These are phyloP conservation scores for Sterna hirundo DNA, from an alignment of 2,113 vertebrate genomes.

Conservation along the genomic window DNA sequence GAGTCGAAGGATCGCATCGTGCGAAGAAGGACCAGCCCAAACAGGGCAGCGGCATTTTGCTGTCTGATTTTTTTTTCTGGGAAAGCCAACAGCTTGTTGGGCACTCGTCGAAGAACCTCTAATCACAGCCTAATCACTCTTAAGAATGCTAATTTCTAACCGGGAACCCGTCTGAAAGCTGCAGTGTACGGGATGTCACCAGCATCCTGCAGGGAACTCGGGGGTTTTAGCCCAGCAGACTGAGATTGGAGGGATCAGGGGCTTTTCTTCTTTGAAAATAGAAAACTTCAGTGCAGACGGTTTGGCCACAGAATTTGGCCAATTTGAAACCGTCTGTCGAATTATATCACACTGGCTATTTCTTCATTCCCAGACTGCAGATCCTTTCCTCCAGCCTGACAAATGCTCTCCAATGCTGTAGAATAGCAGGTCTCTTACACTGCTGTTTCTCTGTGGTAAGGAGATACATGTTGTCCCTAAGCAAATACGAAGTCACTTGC, in stretches of 20 bases:
- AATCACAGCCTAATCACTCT: not conserved
- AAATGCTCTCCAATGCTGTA: not conserved
- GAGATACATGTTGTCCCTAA: not conserved
- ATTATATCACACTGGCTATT: not conserved
- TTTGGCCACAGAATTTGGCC: not conserved
- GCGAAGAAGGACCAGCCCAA: fast-evolving
- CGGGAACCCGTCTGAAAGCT: fast-evolving
- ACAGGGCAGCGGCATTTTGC: fast-evolving
- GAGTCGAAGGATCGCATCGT: not conserved
- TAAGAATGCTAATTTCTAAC: not conserved
- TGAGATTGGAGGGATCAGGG: not conserved
- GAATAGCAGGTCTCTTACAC: not conserved
- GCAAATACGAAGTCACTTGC: not conserved
- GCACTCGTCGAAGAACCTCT: not conserved
- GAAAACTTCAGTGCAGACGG: not conserved
- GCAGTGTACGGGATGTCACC: not conserved
- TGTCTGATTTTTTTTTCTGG: not conserved
- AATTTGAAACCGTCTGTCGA: not conserved
- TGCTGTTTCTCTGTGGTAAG: not conserved
- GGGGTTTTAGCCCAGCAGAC: not conserved
- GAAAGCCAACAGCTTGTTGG: not conserved
- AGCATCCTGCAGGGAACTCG: not conserved
- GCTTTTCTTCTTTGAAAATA: not conserved
- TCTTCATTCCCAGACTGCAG: not conserved
- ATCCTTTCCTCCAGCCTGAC: not conserved